These are phyloP conservation scores for Helleia helle DNA, from an alignment of 2,888 invertebrate species.

Conservation along the genomic window DNA sequence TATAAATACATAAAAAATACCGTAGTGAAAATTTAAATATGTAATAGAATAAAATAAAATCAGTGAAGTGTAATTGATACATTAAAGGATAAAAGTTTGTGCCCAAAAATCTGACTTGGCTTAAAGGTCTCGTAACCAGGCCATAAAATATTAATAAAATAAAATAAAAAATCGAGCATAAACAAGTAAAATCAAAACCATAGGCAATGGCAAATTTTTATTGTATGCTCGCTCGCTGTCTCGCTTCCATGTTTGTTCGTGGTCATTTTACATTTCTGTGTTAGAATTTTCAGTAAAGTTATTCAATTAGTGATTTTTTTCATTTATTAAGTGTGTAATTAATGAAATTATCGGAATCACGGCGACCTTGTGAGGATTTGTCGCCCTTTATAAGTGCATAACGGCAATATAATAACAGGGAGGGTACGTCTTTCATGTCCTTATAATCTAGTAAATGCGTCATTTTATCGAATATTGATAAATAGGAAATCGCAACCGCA, in stretches of 20 bases:
- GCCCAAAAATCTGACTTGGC: too few relatives aligned
- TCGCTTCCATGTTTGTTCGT: slow-evolving; percentile 74
- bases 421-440: slow-evolving; percentile 72
- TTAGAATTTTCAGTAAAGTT: slow-evolving; percentile 64
- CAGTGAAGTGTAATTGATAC: too few relatives aligned
- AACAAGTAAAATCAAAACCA: slow-evolving; percentile 27
- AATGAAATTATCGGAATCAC: slow-evolving; percentile 64
- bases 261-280: slow-evolving; percentile 68
- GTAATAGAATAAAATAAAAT: too few relatives aligned
- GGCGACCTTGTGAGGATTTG: slow-evolving; percentile 66
- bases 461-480: slow-evolving; percentile 65
- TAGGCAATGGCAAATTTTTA: slow-evolving; percentile 30
- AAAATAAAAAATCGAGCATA: slow-evolving; percentile 21
- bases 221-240: slow-evolving; percentile 41
- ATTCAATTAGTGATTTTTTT: slow-evolving; percentile 59
- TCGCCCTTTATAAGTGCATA: slow-evolving; percentile 61
- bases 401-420: slow-evolving; percentile 66
- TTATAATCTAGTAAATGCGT: slow-evolving; percentile 70
- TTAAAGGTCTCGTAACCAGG: too few relatives aligned
- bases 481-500: slow-evolving; percentile 37
- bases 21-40: too few relatives aligned
- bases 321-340: slow-evolving; percentile 55
- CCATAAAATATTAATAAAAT: not conserved
- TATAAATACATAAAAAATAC: too few relatives aligned
- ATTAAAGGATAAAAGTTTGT: too few relatives aligned